Percentiles rank a stretch among this genome's conserved stretches.
Evolutionary conservation across 2,797 vertebrate genomes (phyloP).

Genomic region (Neoniphon sammara): DNA sequence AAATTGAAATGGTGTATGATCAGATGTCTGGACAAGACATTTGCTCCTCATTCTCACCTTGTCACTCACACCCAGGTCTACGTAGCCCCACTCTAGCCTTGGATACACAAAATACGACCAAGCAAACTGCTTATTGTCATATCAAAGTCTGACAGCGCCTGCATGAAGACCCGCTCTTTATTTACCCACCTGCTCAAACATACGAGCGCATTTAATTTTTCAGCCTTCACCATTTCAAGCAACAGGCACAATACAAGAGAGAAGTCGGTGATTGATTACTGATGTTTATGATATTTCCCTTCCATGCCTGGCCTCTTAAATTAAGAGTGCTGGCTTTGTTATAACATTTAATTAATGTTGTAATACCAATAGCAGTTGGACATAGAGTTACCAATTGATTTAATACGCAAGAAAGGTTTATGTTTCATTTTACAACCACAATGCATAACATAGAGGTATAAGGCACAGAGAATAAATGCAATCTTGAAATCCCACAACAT

Average conservation of each 20-base stretch:
- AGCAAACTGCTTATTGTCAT: constrained; percentile 79
- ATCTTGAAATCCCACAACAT: constrained; percentile 7
- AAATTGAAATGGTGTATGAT: constrained; percentile 62
- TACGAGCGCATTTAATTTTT: constrained; percentile 48
- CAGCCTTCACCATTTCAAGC: constrained; percentile 47
- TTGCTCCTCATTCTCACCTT: constrained; percentile 70
- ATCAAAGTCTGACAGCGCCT: constrained; percentile 75
- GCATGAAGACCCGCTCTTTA: constrained; percentile 58
- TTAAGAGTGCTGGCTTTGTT: not conserved
- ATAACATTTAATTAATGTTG: not conserved
- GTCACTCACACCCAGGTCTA: constrained; percentile 69
- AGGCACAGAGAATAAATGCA: not conserved
- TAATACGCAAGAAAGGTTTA: not conserved
- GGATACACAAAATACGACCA: constrained; percentile 64
- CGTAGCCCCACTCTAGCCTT: constrained; percentile 35
- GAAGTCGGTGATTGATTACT: constrained; percentile 18
- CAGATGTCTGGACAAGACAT: constrained; percentile 49
- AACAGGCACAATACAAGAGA: constrained; percentile 12
- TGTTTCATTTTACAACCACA: not conserved
- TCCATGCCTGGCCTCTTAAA: not conserved
- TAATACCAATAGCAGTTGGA: too few species aligned
- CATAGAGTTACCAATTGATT: not conserved
- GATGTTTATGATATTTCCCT: not conserved
- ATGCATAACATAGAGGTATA: too few species aligned
- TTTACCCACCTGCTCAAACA: constrained; percentile 74